Percentiles rank a stretch among this genome's conserved stretches.
Conservation (phyloP, 2,113 vertebrate genomes). For the Eudorcas thomsonii region DNA sequence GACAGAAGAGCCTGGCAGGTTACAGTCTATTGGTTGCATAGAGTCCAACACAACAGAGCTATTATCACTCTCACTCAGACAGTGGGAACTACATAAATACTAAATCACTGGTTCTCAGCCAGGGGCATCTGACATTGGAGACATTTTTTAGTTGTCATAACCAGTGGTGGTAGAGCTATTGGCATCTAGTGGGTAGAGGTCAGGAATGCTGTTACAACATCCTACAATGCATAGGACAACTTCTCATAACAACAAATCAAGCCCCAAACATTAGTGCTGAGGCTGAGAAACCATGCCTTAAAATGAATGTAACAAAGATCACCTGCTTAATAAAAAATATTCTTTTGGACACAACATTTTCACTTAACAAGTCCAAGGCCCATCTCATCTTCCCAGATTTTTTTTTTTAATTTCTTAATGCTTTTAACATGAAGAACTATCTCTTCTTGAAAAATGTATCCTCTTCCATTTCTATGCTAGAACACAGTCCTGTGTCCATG, state of each 20-base stretch:
- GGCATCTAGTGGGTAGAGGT: not conserved
- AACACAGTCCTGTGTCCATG: not conserved
- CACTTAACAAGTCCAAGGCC: not conserved
- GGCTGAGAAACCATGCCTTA: not conserved
- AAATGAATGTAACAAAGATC: not conserved
- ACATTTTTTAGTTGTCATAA: not conserved
- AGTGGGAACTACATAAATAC: not conserved
- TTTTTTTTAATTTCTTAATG: not conserved
- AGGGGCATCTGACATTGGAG: not conserved
- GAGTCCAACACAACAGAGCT: not conserved
- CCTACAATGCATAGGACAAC: not conserved
- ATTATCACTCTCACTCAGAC: not conserved
- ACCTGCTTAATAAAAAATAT: not conserved
- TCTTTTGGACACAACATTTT: not conserved
- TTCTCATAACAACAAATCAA: not conserved
- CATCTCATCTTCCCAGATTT: not conserved
- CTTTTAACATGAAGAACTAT: not conserved
- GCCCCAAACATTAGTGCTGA: not conserved
- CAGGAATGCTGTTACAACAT: not conserved
- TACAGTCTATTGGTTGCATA: not conserved
- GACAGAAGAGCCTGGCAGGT: not conserved
- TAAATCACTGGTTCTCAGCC: not conserved
- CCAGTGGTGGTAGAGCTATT: not conserved
- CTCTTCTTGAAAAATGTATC: not conserved
- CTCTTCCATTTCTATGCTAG: not conserved